phyloP scores from a whole-genome alignment of 2,113 vertebrate species.

The Rhodinocichla rosea region DNA sequence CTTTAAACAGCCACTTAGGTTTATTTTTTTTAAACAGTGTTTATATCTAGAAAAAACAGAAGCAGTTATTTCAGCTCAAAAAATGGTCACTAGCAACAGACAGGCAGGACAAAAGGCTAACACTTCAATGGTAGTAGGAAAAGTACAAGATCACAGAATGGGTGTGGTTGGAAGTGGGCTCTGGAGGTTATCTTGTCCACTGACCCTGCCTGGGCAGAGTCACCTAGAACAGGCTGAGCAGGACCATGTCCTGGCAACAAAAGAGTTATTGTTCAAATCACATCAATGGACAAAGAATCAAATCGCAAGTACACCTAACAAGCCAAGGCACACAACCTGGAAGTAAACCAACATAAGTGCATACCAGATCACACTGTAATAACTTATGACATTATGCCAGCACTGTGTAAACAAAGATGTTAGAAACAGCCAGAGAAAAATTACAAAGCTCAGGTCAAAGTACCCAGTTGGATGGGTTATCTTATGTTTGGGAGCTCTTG shows the following conservation, averaged over 20 bases:
- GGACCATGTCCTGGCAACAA: neutral
- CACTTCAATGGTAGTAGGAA: neutral
- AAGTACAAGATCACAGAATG: neutral
- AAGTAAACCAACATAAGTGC: neutral
- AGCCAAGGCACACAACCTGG: neutral
- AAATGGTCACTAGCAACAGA: neutral
- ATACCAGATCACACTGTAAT: neutral
- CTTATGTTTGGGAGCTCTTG: neutral
- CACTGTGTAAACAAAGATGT: neutral
- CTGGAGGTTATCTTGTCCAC: neutral
- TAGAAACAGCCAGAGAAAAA: neutral
- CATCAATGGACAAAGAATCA: neutral
- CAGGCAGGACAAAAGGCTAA: neutral
- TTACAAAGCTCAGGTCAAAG: neutral
- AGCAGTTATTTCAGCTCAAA: neutral
- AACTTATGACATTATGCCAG: neutral
- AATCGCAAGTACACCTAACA: neutral
- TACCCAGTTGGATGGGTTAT: neutral
- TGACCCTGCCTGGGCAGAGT: neutral
- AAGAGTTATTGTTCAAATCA: neutral
- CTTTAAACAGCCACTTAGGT: neutral
- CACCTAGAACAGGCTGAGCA: neutral
- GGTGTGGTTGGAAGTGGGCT: neutral
- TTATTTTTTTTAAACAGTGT: neutral
- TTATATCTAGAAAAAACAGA: neutral